A percentile compares a stretch with the other conserved stretches of the same genome.
phyloP scores from a whole-genome alignment of 1,140 invertebrate genomes.

The Heliconius hermathena region DNA sequence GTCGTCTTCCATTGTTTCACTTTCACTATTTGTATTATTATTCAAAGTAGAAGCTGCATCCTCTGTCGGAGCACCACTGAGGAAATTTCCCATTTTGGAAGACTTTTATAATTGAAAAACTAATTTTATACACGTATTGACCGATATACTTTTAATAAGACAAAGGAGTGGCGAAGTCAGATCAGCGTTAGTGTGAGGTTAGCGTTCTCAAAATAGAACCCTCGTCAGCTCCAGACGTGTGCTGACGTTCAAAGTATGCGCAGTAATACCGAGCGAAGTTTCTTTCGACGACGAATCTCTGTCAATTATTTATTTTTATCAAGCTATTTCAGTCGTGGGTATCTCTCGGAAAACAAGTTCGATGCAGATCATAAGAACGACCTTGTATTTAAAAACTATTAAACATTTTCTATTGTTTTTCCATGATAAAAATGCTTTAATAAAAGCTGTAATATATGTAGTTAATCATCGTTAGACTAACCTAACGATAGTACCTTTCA shows the following conservation, averaged over 20 bases:
- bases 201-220: constrained; percentile 72
- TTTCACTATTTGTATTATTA: constrained; percentile 55
- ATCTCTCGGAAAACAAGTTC: constrained; percentile 41
- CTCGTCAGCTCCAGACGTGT: constrained; percentile 72
- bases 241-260: constrained; percentile 56
- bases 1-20: constrained; percentile 60
- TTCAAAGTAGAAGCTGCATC: constrained; percentile 40
- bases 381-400: constrained; percentile 39
- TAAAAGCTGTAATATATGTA: not conserved
- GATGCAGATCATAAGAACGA: constrained; percentile 31
- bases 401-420: not conserved
- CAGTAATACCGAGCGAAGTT: constrained; percentile 54
- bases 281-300: constrained; percentile 55
- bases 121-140: constrained; percentile 65
- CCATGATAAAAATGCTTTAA: not conserved
- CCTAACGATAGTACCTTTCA: not conserved
- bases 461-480: not conserved
- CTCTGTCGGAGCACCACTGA: constrained; percentile 66
- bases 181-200: constrained; percentile 58
- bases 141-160: constrained; percentile 72
- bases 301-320: constrained; percentile 73
- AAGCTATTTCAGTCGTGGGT: constrained; percentile 55
- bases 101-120: constrained; percentile 74
- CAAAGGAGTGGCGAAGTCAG: constrained; percentile 71
- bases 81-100: constrained; percentile 76